These are phyloP conservation scores for Patella caerulea DNA, from an alignment of 2,888 invertebrate species.

Conservation along the genomic window DNA sequence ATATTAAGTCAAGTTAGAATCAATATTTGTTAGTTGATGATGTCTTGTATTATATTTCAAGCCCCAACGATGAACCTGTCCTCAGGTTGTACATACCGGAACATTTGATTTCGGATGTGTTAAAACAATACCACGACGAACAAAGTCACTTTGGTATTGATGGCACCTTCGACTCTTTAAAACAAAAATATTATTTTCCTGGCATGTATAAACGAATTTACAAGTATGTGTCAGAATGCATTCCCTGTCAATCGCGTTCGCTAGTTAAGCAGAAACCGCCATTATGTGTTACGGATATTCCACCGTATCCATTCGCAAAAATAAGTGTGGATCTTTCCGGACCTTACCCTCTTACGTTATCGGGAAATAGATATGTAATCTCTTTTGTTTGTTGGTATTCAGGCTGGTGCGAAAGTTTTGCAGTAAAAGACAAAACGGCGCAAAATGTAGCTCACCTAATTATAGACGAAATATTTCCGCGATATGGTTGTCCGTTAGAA, in stretches of 20 bases:
- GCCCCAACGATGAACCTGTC: background rate
- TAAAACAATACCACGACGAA: conserved; percentile 17
- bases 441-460: conserved; percentile 28
- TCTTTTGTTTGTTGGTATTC: background rate
- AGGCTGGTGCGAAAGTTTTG: conserved; percentile 27
- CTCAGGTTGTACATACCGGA: conserved; percentile 4
- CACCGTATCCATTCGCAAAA: conserved; percentile 21
- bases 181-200: conserved; percentile 22
- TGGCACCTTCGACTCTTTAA: conserved; percentile 17
- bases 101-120: background rate
- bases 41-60: background rate
- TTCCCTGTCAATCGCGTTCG: conserved; percentile 13
- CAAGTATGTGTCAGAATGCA: conserved; percentile 11
- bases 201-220: conserved; percentile 16
- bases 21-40: background rate
- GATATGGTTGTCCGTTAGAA: conserved; percentile 24
- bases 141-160: conserved; percentile 15
- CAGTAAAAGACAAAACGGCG: conserved; percentile 24
- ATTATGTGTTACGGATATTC: conserved; percentile 15
- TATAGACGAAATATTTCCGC: conserved; percentile 31
- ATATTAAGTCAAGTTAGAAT: background rate
- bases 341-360: conserved; percentile 16
- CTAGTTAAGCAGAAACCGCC: conserved; percentile 7
- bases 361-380: conserved; percentile 15
- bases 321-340: conserved; percentile 20